Conservation (phyloP, 2,113 vertebrate genomes). For the Formicarius rufipectus region DNA sequence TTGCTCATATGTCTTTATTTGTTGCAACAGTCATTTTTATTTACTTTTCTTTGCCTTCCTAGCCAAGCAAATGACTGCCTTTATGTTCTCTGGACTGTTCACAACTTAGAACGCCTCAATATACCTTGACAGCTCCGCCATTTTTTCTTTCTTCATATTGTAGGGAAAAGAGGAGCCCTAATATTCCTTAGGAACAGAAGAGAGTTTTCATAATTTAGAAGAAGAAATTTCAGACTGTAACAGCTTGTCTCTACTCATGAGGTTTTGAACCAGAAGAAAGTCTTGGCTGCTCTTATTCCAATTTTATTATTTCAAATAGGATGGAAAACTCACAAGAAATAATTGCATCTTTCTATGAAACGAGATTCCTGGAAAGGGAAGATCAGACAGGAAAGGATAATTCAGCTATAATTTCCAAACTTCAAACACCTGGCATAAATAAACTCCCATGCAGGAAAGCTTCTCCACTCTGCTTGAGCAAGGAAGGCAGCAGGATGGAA, state of each 20-base stretch:
- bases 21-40: not conserved
- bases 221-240: not conserved
- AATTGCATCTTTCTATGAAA: not conserved
- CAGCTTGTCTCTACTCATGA: not conserved
- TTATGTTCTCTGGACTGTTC: not conserved
- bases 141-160: not conserved
- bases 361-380: not conserved
- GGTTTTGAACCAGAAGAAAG: not conserved
- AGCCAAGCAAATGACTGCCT: not conserved
- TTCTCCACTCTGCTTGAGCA: not conserved
- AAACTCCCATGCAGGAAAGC: not conserved
- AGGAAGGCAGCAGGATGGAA: not conserved
- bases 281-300: not conserved
- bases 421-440: not conserved
- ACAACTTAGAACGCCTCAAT: not conserved
- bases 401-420: not conserved
- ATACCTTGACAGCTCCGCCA: rapidly evolving
- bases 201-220: not conserved
- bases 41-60: not conserved
- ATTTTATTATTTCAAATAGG: not conserved
- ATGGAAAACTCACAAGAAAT: not conserved
- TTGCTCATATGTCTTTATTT: not conserved
- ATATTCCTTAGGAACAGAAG: not conserved
- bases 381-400: not conserved
- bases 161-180: not conserved